These are phyloP conservation scores for Amblyraja radiata DNA, from an alignment of 2,797 vertebrate species.

Conservation along the genomic window DNA sequence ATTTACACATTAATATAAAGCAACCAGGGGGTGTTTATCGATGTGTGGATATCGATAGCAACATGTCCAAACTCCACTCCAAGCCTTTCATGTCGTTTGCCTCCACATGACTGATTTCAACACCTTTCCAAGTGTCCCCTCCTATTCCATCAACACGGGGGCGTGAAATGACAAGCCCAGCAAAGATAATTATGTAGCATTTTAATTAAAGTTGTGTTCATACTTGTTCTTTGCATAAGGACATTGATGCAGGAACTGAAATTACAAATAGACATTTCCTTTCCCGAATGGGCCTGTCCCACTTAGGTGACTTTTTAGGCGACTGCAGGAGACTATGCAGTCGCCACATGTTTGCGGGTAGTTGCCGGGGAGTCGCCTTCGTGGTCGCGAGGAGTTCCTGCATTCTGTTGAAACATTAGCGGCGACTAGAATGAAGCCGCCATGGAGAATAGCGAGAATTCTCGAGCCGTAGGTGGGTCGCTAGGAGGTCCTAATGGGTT, in stretches of 20 bases:
- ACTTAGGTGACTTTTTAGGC: no score
- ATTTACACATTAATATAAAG: background rate
- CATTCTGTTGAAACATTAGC: no score
- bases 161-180: background rate
- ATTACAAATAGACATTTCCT: background rate
- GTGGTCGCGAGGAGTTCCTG: no score
- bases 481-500: no score
- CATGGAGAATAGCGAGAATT: no score
- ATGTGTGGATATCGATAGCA: background rate
- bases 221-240: background rate
- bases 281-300: background rate
- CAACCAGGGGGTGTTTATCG: background rate
- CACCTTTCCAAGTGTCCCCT: background rate
- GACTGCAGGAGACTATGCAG: no score
- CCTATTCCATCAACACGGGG: background rate
- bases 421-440: no score
- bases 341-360: no score
- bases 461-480: no score
- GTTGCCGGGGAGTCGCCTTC: no score
- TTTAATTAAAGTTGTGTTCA: constrained; percentile 4
- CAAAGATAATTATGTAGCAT: background rate
- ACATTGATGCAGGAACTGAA: background rate
- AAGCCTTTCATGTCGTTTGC: background rate
- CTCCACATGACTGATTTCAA: background rate
- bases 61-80: background rate